Base-by-base conservation (phyloP, 2,113 vertebrate genomes). In the Coregonus clupeaformis region DNA sequence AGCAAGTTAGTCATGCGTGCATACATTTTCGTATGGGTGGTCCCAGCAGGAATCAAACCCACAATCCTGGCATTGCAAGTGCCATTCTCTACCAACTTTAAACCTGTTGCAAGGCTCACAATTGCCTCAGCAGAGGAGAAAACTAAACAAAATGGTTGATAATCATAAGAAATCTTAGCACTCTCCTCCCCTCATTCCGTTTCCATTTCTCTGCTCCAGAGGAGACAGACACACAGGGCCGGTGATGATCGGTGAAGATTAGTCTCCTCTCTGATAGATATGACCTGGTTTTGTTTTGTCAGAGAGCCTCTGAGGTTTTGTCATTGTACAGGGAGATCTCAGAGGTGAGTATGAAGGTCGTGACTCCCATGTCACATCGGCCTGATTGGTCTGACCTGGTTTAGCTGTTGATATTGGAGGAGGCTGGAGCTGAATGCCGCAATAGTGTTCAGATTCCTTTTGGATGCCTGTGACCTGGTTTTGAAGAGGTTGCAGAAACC, bases 241-340 rank as follows among this genome's bases (percentile, higher is more conserved):
- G 1, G 16, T 36, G 30, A 2, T 36, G 29, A 68, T 42, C 20
- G n/a, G 30, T n/a, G 66, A 18, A 30, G 3, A 30, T 67, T 11
- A 30, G 29, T 67, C 65, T 68, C 5, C 29, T 68, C 13, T n/a
- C 13, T n/a, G 66, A 45, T 42, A 68, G 66, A 9, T 42, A n/a
- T 32, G 66, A 68, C 66, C 66, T 68, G 66, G 24, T 65, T 32
- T 32, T 36, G 18, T 67, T 27, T n/a, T 30, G 36, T 42, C 36
- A 42, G 36, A 42, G 36, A 42, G 36, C 36, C 36, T 42, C 36
- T 7, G 30, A 42, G 16, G 14, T 11, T 16, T 16, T 16, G 36
- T 42, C 36, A 42, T 42, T 42, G 36, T 42, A 42, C 12, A 52
- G 30, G 65, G 25, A 16, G 36, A 42, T 42, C 36, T 67, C 24